Evolutionary conservation across 1,140 invertebrate genomes (phyloP).

Genomic region (Drosophila sechellia): DNA sequence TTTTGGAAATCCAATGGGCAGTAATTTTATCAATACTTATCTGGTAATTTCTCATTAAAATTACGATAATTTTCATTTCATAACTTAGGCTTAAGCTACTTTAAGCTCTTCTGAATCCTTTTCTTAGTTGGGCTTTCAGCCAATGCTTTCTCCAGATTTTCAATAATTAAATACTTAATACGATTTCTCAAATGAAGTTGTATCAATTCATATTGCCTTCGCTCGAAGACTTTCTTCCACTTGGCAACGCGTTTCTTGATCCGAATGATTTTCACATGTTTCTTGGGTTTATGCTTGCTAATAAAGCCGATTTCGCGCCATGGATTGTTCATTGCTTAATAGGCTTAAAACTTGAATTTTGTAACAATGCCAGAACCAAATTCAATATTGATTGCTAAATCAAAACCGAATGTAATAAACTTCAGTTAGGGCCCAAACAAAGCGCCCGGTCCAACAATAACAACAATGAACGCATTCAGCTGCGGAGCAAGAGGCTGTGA

Average conservation of each 20-base stretch:
- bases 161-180: conserved; percentile 35
- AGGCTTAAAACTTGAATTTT: conserved; percentile 21
- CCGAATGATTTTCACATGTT: neutral
- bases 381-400: conserved; percentile 63
- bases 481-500: conserved; percentile 36
- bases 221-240: neutral
- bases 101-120: neutral
- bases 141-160: conserved; percentile 9
- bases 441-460: conserved; percentile 19
- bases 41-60: neutral
- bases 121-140: rapidly evolving
- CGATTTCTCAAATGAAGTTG: conserved; percentile 15
- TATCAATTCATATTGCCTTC: conserved; percentile 2
- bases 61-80: neutral
- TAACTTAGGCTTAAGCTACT: neutral
- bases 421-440: conserved; percentile 30
- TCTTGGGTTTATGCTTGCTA: neutral
- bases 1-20: neutral
- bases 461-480: conserved; percentile 42
- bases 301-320: conserved; percentile 36
- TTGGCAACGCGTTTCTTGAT: conserved; percentile 16
- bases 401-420: conserved; percentile 63
- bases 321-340: conserved; percentile 32
- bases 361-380: conserved; percentile 15
- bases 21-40: neutral